A percentile compares a stretch with the other conserved stretches of the same genome.
These are phyloP conservation scores for Cuniculus paca DNA, from an alignment of 2,797 vertebrate species.

Conservation along the genomic window DNA sequence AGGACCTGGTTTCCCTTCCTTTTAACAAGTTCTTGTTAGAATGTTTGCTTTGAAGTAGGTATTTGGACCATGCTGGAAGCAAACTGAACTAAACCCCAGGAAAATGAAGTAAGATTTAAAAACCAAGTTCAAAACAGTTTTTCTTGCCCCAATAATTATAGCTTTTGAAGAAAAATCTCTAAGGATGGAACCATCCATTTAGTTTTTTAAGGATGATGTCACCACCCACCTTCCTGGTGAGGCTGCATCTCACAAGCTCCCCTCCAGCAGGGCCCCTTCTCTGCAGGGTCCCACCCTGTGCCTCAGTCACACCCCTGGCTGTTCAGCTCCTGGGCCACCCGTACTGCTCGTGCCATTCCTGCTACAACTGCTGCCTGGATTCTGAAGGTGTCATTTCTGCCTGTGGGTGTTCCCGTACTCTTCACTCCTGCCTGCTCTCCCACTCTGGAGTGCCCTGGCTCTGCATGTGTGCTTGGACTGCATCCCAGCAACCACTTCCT, in stretches of 20 bases:
- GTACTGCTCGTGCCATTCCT: neutral
- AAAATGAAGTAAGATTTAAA: slow-evolving; percentile 83
- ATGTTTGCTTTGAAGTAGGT: slow-evolving; percentile 85
- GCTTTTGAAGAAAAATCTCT: slow-evolving; percentile 64
- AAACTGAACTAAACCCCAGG: slow-evolving; percentile 82
- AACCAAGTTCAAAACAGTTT: slow-evolving; percentile 77
- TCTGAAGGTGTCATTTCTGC: neutral
- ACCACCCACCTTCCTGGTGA: neutral
- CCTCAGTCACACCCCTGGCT: neutral
- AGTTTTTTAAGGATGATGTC: slow-evolving; percentile 69
- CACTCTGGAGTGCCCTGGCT: neutral
- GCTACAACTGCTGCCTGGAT: neutral
- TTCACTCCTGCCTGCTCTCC: neutral
- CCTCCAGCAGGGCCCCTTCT: neutral
- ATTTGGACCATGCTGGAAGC: slow-evolving; percentile 81
- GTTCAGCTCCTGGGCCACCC: neutral
- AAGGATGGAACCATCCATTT: slow-evolving; percentile 68
- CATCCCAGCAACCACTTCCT: neutral
- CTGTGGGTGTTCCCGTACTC: neutral
- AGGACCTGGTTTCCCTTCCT: slow-evolving; percentile 83
- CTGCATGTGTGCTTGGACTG: neutral
- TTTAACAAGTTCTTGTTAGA: slow-evolving; percentile 86
- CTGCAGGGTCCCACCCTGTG: neutral
- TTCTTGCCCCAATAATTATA: slow-evolving; percentile 78
- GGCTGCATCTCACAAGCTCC: neutral